phyloP scores from a whole-genome alignment of 2,888 invertebrate species.

The Epinotia bilunana region DNA sequence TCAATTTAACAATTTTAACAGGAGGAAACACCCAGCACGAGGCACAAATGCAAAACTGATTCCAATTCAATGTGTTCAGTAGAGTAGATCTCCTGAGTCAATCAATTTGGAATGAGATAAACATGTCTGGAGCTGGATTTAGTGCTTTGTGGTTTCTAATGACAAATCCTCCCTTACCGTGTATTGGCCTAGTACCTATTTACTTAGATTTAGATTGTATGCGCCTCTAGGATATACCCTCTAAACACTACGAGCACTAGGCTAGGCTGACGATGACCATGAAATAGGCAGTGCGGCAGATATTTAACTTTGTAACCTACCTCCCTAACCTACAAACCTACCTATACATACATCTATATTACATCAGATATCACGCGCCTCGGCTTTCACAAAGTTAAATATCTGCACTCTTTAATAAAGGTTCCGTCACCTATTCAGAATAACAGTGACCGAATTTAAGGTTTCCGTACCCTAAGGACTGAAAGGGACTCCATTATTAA shows the following conservation, averaged over 20 bases:
- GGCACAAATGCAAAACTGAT: neutral
- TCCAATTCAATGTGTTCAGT: neutral
- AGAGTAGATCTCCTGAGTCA: neutral
- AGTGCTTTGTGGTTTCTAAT: neutral
- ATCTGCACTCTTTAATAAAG: slow-evolving; percentile 21
- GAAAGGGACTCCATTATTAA: slow-evolving; percentile 38
- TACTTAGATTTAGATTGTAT: neutral
- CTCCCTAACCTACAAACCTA: too few relatives aligned
- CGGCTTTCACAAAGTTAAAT: slow-evolving; percentile 1
- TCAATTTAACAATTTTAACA: too few relatives aligned
- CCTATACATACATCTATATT: too few relatives aligned
- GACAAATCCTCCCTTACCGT: neutral
- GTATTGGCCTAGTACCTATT: neutral
- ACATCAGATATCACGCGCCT: neutral
- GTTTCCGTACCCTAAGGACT: slow-evolving; percentile 42
- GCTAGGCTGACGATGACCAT: too few relatives aligned
- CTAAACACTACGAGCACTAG: too few relatives aligned
- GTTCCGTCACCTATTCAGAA: slow-evolving; percentile 38
- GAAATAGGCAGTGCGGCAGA: neutral
- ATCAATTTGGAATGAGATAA: neutral
- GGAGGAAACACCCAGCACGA: neutral
- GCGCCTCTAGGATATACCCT: neutral
- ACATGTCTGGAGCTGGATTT: neutral
- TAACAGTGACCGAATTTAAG: slow-evolving; percentile 34
- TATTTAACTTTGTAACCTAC: slow-evolving; percentile 11